Evolutionary conservation across 2,888 invertebrate genomes (phyloP).

Genomic region (Monoplex corrugatus): DNA sequence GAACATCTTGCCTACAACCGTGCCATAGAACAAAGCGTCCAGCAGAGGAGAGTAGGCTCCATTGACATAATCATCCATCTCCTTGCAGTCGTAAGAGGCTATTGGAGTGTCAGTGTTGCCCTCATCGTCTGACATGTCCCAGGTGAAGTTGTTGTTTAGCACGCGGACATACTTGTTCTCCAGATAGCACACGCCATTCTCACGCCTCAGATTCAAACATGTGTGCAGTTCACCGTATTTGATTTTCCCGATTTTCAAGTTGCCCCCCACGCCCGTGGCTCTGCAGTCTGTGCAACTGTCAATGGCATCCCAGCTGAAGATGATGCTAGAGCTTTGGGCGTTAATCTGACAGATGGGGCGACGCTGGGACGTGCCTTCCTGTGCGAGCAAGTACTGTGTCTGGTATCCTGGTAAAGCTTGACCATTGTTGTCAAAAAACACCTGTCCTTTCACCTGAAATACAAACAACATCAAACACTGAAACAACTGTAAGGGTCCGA

Average conservation of each 20-base stretch:
- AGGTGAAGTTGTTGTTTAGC: conserved; percentile 60
- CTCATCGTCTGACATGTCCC: neutral
- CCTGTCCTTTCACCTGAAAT: neutral
- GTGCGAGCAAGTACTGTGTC: conserved; percentile 20
- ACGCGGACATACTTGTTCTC: conserved; percentile 66
- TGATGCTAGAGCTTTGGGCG: neutral
- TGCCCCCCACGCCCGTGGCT: conserved; percentile 59
- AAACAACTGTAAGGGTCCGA: neutral
- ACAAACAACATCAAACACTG: neutral
- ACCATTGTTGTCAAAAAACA: neutral
- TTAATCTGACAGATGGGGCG: conserved; percentile 31
- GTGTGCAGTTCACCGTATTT: conserved; percentile 58
- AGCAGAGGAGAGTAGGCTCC: conserved; percentile 64
- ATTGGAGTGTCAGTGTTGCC: conserved; percentile 47
- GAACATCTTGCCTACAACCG: conserved; percentile 64
- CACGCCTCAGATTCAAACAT: conserved; percentile 55
- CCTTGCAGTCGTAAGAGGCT: conserved; percentile 59
- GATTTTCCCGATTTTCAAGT: conserved; percentile 62
- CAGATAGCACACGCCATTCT: conserved; percentile 59
- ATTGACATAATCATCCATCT: conserved; percentile 61
- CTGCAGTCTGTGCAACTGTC: conserved; percentile 10
- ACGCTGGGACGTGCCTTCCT: neutral
- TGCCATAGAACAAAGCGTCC: conserved; percentile 66
- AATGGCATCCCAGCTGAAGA: conserved; percentile 31
- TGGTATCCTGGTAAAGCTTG: conserved; percentile 19